Evolutionary conservation across 2,797 vertebrate species (phyloP).

Genomic region (Octomys mimax): DNA sequence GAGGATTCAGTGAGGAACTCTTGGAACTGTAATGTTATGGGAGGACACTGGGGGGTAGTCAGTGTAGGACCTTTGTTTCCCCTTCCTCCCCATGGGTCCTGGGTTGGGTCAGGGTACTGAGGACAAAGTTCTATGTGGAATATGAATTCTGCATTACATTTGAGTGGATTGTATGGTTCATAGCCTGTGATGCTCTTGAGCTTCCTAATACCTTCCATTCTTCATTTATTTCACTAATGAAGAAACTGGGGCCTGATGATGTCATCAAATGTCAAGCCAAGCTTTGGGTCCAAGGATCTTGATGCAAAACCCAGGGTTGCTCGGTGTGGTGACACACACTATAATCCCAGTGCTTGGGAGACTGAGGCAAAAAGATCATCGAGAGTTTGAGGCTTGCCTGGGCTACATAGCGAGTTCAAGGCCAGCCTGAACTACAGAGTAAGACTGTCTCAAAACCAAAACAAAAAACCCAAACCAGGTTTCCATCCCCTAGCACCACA

Average conservation of each 20-base stretch:
- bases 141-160: neutral
- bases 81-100: neutral
- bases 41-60: neutral
- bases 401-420: neutral
- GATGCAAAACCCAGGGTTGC: neutral
- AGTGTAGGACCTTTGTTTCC: neutral
- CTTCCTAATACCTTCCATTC: neutral
- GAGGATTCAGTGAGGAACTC: neutral
- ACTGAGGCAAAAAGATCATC: neutral
- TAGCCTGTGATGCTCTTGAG: neutral
- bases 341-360: neutral
- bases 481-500: too few relatives aligned
- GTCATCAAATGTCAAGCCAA: neutral
- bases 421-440: too few relatives aligned
- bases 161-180: neutral
- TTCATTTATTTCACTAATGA: neutral
- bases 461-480: neutral
- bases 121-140: neutral
- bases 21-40: neutral
- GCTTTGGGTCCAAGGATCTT: neutral
- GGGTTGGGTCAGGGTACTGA: neutral
- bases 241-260: neutral
- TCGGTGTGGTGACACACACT: neutral
- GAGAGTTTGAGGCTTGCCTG: neutral
- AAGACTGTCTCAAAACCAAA: neutral